Evolutionary conservation across 1,140 invertebrate species (phyloP), one percentile per base, ranked within the genome.

Genomic region (Eumaeus atala): DNA sequence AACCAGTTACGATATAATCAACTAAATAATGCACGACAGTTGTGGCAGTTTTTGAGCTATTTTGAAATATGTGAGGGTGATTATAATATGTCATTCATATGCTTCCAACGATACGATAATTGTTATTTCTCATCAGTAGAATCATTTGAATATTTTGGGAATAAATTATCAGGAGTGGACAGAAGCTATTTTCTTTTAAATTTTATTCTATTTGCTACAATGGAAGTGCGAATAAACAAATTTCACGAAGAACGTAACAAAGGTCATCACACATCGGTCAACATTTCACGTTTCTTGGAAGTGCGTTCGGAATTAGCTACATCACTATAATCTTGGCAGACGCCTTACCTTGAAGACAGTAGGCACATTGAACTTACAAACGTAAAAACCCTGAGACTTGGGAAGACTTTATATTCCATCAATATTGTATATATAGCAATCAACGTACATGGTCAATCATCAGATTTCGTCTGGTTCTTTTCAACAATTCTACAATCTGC

Each of bases 261-360:
- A 28, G 21, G 21, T 3, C 21, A 28, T 28, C 21, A 28, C 2
- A 28, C 21, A 16, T 44, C 17, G 40, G 40, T 16, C 40, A 44
- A 44, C 40, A 17, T 44, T 16, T 18, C 21, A 28, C 40, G 16
- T 44, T 44, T 44, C 40, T 44, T 44, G 40, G 40, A 44, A 44
- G 40, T 18, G 40, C 40, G 40, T 12, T 44, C 40, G 40, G 40
- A 44, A 16, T 44, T 16, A 44, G 40, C 40, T 44, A 44, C 40
- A 16, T 4, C 40, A 16, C 14, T 44, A 16, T 44, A 44, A 16
- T 44, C 40, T 44, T 44, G 40, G 17, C 40, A 16, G 16, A 44
- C 40, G 40, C 17, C 8, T 44, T 44, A 44, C 40, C 40, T 44
- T 44, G 40, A 44, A 44, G 14, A 44, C 40, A 44, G 40, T 44